These are phyloP conservation scores for Lycocerus yunnanus DNA, from an alignment of 2,888 invertebrate genomes.

Conservation along the genomic window DNA sequence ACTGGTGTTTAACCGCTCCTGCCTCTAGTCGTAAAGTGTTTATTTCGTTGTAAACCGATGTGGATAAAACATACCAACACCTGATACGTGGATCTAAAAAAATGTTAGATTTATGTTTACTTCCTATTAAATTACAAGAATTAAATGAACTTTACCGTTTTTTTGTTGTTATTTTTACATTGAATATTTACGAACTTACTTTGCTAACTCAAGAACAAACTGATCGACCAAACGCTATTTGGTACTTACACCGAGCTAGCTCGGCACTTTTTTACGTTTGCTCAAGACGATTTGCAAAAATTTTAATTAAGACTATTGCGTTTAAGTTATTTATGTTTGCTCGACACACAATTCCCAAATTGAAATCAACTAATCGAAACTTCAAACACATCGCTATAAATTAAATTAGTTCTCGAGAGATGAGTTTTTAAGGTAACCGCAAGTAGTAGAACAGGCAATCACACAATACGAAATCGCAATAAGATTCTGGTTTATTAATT, in stretches of 20 bases:
- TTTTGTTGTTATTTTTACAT: not conserved
- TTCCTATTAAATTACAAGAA: not conserved
- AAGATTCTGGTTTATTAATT: slow-evolving; percentile 51
- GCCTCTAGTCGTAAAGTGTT: slow-evolving; percentile 50
- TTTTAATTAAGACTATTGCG: not conserved
- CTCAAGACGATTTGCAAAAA: not conserved
- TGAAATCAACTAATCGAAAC: not conserved
- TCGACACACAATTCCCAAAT: not conserved
- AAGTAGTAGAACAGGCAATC: slow-evolving; percentile 24
- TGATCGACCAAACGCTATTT: no score
- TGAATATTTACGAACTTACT: no score
- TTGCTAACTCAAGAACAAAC: no score
- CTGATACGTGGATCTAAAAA: slow-evolving; percentile 38
- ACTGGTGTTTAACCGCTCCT: slow-evolving; percentile 46
- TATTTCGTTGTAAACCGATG: slow-evolving; percentile 48
- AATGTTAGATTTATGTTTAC: not conserved
- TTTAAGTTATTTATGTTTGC: not conserved
- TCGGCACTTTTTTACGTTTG: not conserved
- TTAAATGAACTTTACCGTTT: not conserved
- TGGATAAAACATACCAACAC: slow-evolving; percentile 41
- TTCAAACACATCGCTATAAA: slow-evolving; percentile 7
- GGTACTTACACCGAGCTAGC: no score
- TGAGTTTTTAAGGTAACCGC: slow-evolving; percentile 25
- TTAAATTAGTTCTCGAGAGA: slow-evolving; percentile 23
- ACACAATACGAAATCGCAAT: slow-evolving; percentile 33